Base-by-base conservation (phyloP, 2,888 invertebrate species). In the Arge pagana region DNA sequence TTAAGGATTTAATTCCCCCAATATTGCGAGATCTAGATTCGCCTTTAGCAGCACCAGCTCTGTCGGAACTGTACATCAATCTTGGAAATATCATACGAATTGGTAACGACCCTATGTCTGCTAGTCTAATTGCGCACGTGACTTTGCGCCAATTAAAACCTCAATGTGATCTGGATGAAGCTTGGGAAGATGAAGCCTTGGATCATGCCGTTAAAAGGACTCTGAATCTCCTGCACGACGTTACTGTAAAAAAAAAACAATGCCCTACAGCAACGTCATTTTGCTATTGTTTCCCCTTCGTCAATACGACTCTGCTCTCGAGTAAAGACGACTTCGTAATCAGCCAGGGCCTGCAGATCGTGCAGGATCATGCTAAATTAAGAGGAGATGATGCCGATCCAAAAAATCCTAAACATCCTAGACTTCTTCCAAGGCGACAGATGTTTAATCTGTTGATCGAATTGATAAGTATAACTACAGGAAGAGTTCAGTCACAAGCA, bases 361-460 rank as follows among this genome's bases (percentile, higher is more conserved):
- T 90, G 45, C 83, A 86, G 40, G 83, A 85, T 50, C 93, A 94
- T 79, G 86, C 89, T 0, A 84, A 85, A 66, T 80, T 86, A 55
- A 79, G 86, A 45, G 79, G 80, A 1, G 72, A 75, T 43, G 68
- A 69, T 15, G 69, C 73, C 3, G 77, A 78, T 24, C 65, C 74
- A 0, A 77, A 76, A 21, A 84, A 85, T 65, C 77, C 83, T 50
- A 81, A 84, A 63, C 86, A 90, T 75, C 93, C 95, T 0, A 81
- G 83, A 54, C 84, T 90, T 63, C 81, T 95, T 69, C 96, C 96
- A 3, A 81, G 90, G 28, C 83, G 85, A 65, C 87, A 90, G 69
- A 89, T 96, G 83, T 86, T 94, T 68, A 82, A 86, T 37, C 78
- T 93, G 48, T 81, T 96, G 30, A 83, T 94, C 52, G 84, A 89